These are phyloP conservation scores for Xenopus petersii DNA, from an alignment of 2,797 vertebrate species.

Conservation along the genomic window DNA sequence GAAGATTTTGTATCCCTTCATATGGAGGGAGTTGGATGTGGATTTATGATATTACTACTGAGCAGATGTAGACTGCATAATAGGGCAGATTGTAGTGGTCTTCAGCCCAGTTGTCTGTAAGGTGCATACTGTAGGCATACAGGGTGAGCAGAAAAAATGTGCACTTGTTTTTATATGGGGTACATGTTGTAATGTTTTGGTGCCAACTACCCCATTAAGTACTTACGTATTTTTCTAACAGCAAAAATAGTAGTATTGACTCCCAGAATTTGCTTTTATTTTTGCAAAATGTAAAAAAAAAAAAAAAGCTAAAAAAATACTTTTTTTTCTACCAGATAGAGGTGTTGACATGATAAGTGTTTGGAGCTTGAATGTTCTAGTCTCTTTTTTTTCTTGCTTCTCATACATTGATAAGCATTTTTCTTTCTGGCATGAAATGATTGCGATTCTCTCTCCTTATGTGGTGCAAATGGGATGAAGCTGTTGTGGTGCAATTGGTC, in stretches of 20 bases:
- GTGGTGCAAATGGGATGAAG: conserved; percentile 40
- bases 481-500: conserved; percentile 45
- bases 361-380: conserved; percentile 45
- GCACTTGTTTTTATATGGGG: conserved; percentile 52
- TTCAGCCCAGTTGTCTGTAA: conserved; percentile 31
- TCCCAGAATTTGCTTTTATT: conserved; percentile 53
- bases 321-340: conserved; percentile 40
- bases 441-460: conserved; percentile 31
- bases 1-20: conserved; percentile 16
- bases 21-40: conserved; percentile 12
- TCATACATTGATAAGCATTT: conserved; percentile 36
- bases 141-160: conserved; percentile 53
- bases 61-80: conserved; percentile 17
- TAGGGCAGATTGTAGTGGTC: conserved; percentile 22
- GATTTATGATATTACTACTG: conserved; percentile 6
- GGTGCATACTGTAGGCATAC: conserved; percentile 49
- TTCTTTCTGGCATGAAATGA: conserved; percentile 40
- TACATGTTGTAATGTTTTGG: conserved; percentile 47
- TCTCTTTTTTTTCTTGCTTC: conserved; percentile 34
- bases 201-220: conserved; percentile 47
- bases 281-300: conserved; percentile 47
- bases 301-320: conserved; percentile 20
- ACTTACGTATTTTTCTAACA: conserved; percentile 52
- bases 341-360: conserved; percentile 44
- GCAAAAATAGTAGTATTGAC: conserved; percentile 50